Percentiles rank a stretch among this genome's conserved stretches.
phyloP scores from a whole-genome alignment of 1,140 invertebrate genomes.

The Drosophila rhopaloa region DNA sequence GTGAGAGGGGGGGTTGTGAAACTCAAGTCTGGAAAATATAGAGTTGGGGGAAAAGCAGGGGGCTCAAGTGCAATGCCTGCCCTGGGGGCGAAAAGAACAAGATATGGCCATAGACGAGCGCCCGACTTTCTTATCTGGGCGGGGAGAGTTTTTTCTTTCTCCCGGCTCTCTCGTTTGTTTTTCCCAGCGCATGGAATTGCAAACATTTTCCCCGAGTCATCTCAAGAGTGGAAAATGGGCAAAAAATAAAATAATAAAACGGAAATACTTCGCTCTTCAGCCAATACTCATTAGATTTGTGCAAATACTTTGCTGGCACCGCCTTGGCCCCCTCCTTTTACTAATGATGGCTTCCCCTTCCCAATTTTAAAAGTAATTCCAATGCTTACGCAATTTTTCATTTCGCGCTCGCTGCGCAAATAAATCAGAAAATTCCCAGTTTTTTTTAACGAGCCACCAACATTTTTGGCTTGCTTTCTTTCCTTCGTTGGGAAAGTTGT shows the following conservation, averaged over 20 bases:
- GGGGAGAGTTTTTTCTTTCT: not conserved
- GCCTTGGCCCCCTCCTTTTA: not conserved
- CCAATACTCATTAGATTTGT: constrained; percentile 69
- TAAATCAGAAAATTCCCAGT: constrained; percentile 74
- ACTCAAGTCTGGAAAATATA: constrained; percentile 10
- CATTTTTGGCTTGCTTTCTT: constrained; percentile 63
- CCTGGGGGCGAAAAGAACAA: constrained; percentile 15
- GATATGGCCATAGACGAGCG: constrained; percentile 41
- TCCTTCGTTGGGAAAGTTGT: not conserved
- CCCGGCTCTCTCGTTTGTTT: constrained; percentile 26
- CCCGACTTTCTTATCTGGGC: constrained; percentile 37
- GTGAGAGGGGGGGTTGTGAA: constrained; percentile 5
- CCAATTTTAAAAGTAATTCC: constrained; percentile 60
- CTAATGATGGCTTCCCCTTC: constrained; percentile 50
- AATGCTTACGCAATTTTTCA: constrained; percentile 76
- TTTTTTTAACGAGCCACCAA: constrained; percentile 61
- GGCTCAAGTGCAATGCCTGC: constrained; percentile 4
- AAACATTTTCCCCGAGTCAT: constrained; percentile 45
- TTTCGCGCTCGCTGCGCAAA: constrained; percentile 70
- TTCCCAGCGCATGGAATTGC: constrained; percentile 34
- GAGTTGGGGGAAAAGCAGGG: not conserved
- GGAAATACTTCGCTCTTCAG: constrained; percentile 16
- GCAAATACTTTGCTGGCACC: constrained; percentile 52
- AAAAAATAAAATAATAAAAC: constrained; percentile 30
- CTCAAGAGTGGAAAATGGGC: constrained; percentile 20